Evolutionary conservation across 2,888 invertebrate species (phyloP).

Genomic region (Drosophila picticornis): DNA sequence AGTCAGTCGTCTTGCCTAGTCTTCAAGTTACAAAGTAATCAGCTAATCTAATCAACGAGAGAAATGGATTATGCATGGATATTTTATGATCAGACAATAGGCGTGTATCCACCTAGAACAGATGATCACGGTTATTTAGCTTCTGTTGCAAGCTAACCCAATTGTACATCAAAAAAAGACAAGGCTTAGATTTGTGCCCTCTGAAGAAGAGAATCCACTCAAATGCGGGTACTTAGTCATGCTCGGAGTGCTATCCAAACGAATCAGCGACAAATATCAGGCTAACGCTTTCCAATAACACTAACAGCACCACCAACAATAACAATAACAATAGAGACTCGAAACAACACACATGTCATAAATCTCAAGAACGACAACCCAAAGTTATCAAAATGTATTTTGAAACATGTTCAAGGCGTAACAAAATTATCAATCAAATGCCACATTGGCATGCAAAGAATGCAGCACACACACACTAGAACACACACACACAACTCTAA

Average conservation of each 20-base stretch:
- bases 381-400: slow-evolving; percentile 66
- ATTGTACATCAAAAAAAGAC: slow-evolving; percentile 2
- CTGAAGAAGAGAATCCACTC: slow-evolving; percentile 18
- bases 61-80: not conserved
- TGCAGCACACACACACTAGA: slow-evolving; percentile 54
- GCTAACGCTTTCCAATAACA: slow-evolving; percentile 34
- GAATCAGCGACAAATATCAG: slow-evolving; percentile 63
- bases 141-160: slow-evolving; percentile 12
- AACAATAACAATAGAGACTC: slow-evolving; percentile 40
- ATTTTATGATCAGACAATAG: not conserved
- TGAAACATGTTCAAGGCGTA: slow-evolving; percentile 71
- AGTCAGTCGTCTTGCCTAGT: not conserved
- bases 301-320: slow-evolving; percentile 6
- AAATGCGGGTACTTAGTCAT: slow-evolving; percentile 71
- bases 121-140: slow-evolving; percentile 3
- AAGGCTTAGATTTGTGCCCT: not conserved
- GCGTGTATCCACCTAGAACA: not conserved
- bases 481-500: slow-evolving; percentile 57
- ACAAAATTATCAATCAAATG: slow-evolving; percentile 80
- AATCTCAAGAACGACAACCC: slow-evolving; percentile 58
- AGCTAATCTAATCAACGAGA: slow-evolving; percentile 6
- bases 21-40: not conserved
- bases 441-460: slow-evolving; percentile 76
- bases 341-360: slow-evolving; percentile 59
- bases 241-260: slow-evolving; percentile 31